Percentiles rank a stretch among this genome's conserved stretches.
phyloP scores from a whole-genome alignment of 2,888 invertebrate species.

The Thereva unica region DNA sequence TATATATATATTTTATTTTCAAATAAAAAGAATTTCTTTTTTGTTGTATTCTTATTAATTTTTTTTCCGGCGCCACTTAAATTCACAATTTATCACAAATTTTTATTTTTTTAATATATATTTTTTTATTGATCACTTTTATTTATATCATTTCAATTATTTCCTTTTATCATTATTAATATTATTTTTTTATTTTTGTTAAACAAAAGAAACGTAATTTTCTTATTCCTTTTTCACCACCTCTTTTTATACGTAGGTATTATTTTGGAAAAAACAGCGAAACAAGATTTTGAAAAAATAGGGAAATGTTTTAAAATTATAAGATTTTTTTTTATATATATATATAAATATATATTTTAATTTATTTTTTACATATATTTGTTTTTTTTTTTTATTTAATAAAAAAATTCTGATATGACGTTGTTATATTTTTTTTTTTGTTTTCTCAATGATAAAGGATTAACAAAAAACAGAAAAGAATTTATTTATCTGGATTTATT shows the following conservation, averaged over 20 bases:
- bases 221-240: too few relatives aligned
- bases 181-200: too few relatives aligned
- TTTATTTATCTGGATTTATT: too few relatives aligned
- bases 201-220: too few relatives aligned
- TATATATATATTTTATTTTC: too few relatives aligned
- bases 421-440: neutral
- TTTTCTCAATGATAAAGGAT: too few relatives aligned
- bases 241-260: too few relatives aligned
- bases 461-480: too few relatives aligned
- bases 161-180: too few relatives aligned
- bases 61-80: slow-evolving; percentile 21
- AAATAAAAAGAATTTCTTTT: neutral
- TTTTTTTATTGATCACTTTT: slow-evolving; percentile 30
- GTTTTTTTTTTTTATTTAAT: slow-evolving; percentile 9
- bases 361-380: slow-evolving; percentile 9
- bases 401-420: slow-evolving; percentile 24
- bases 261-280: too few relatives aligned
- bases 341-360: slow-evolving; percentile 19
- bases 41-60: slow-evolving; percentile 3
- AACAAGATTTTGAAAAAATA: too few relatives aligned
- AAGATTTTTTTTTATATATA: slow-evolving; percentile 18
- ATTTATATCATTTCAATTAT: neutral
- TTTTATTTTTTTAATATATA: neutral
- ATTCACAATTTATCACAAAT: slow-evolving; percentile 34
- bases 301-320: neutral